Evolutionary conservation across 2,797 vertebrate species (phyloP).

Genomic region (Poliocrania exsul): DNA sequence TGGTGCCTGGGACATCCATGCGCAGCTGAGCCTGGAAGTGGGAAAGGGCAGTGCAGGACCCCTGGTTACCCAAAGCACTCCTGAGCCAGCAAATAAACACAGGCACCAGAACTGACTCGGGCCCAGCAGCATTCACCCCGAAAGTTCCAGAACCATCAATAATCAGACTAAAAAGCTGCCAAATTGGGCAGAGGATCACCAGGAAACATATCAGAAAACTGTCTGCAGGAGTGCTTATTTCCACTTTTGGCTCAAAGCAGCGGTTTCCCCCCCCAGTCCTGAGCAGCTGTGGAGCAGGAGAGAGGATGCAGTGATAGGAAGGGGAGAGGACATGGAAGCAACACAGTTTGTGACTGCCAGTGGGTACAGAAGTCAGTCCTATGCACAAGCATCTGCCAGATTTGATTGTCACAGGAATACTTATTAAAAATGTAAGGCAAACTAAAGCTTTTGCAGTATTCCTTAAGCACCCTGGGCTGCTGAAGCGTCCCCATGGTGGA

Average conservation of each 20-base stretch:
- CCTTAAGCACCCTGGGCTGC: neutral
- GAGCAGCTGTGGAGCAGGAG: neutral
- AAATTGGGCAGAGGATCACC: neutral
- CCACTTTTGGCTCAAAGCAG: neutral
- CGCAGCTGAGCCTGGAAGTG: neutral
- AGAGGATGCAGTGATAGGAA: rapidly evolving
- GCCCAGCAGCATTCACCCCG: rapidly evolving
- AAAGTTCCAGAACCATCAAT: neutral
- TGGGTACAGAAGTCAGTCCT: neutral
- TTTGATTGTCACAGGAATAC: neutral
- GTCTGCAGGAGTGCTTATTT: neutral
- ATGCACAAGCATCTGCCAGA: neutral
- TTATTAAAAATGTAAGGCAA: neutral
- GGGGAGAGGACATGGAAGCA: neutral
- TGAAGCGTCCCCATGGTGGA: neutral
- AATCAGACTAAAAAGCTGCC: neutral
- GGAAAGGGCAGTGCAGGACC: neutral
- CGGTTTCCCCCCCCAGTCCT: neutral
- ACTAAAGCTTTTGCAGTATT: neutral
- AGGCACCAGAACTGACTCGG: neutral
- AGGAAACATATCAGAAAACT: neutral
- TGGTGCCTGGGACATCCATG: neutral
- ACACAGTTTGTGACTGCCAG: neutral
- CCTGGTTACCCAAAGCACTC: neutral
- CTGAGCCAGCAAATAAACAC: neutral